Evolutionary conservation across 2,113 vertebrate genomes (phyloP).

Genomic region (Rana temporaria): DNA sequence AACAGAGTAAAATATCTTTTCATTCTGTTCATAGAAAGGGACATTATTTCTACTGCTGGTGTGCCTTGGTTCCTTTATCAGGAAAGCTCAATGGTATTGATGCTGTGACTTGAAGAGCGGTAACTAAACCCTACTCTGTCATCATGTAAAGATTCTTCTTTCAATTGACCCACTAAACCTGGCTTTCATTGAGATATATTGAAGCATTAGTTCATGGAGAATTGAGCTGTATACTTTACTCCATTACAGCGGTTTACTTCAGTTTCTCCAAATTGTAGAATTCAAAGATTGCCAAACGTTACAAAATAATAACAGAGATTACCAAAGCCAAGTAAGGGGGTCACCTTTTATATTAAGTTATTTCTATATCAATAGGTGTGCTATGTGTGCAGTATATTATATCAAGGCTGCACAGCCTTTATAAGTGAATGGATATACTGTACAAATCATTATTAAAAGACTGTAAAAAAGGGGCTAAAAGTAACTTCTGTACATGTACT

Average conservation of each 20-base stretch:
- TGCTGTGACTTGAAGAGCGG: conserved; percentile 27
- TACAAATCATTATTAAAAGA: no score
- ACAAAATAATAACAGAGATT: no score
- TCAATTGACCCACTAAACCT: conserved; percentile 46
- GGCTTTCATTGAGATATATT: conserved; percentile 50
- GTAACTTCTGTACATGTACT: no score
- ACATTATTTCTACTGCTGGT: background rate
- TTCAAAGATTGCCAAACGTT: no score
- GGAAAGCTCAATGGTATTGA: conserved; percentile 45
- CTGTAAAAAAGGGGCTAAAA: no score
- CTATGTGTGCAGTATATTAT: no score
- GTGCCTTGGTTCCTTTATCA: conserved; percentile 2
- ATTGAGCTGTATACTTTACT: conserved; percentile 32
- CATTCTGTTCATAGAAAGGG: background rate
- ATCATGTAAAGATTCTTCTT: conserved; percentile 48
- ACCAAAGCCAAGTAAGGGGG: no score
- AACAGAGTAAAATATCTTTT: background rate
- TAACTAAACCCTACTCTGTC: conserved; percentile 43
- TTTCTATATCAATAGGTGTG: no score
- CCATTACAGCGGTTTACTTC: background rate
- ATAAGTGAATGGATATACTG: no score
- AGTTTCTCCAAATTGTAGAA: background rate
- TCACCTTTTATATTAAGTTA: no score
- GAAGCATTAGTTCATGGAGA: conserved; percentile 34
- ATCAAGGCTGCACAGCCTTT: no score